These are phyloP conservation scores for Cantharis rufa DNA, from an alignment of 2,888 invertebrate genomes.

Conservation along the genomic window DNA sequence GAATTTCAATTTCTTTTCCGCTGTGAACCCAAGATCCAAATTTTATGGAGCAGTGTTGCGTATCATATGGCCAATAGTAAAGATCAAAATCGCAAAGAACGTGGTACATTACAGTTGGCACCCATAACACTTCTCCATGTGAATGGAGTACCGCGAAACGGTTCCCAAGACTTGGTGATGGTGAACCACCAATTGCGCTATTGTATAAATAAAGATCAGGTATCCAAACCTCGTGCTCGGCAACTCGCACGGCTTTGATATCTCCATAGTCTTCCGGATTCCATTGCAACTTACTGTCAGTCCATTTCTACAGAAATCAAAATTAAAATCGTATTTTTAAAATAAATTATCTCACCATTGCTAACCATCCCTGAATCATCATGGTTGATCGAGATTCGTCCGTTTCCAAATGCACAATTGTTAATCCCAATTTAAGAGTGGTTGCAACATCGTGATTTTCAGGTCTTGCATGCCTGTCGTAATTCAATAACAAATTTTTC, in stretches of 20 bases:
- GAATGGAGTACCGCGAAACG: conserved; percentile 58
- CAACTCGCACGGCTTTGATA: conserved; percentile 63
- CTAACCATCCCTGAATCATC: conserved; percentile 63
- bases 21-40: conserved; percentile 76
- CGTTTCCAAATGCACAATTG: conserved; percentile 67
- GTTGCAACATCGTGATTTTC: conserved; percentile 59
- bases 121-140: conserved; percentile 65
- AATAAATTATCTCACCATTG: conserved; percentile 60
- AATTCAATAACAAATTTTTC: conserved; percentile 62
- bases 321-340: background rate
- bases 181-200: conserved; percentile 57
- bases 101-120: conserved; percentile 69
- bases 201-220: conserved; percentile 78
- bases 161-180: conserved; percentile 63
- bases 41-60: conserved; percentile 67
- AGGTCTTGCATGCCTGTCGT: conserved; percentile 61
- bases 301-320: conserved; percentile 64
- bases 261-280: conserved; percentile 69
- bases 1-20: conserved; percentile 62
- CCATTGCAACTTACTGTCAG: conserved; percentile 74
- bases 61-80: conserved; percentile 75
- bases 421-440: conserved; percentile 60
- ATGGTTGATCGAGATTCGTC: conserved; percentile 67
- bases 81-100: conserved; percentile 70
- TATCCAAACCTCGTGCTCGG: conserved; percentile 76